Conservation (phyloP, 2,888 invertebrate species). For the Tyria jacobaeae region DNA sequence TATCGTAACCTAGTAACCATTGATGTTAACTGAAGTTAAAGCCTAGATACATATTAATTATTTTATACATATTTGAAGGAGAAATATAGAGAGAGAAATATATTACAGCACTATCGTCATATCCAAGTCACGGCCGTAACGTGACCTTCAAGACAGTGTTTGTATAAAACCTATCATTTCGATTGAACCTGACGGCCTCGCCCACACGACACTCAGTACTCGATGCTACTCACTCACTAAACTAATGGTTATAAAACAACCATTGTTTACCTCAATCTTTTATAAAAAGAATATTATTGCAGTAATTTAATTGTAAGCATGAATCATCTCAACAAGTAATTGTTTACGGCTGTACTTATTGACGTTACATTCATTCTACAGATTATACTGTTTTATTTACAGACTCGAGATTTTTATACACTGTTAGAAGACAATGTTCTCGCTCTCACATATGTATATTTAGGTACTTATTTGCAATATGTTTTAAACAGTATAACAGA, state of each 20-base stretch:
- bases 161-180: conserved; percentile 57
- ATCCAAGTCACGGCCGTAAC: conserved; percentile 57
- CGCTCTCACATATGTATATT: conserved; percentile 7
- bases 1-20: not conserved
- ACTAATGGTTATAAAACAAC: conserved; percentile 25
- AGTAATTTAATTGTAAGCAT: conserved; percentile 29
- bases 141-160: conserved; percentile 59
- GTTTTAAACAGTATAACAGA: conserved; percentile 10
- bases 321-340: conserved; percentile 30
- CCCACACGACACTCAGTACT: conserved; percentile 41
- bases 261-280: conserved; percentile 16
- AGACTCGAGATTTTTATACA: not conserved
- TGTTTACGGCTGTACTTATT: conserved; percentile 12
- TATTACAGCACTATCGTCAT: conserved; percentile 22
- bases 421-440: not conserved
- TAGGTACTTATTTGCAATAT: not conserved
- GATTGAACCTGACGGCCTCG: conserved; percentile 62
- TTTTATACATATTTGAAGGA: conserved; percentile 3
- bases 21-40: not conserved
- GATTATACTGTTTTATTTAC: not conserved
- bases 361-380: not conserved
- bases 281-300: conserved; percentile 21
- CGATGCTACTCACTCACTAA: conserved; percentile 19
- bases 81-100: conserved; percentile 10
- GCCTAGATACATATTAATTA: conserved; percentile 1